Base-by-base conservation (phyloP, 2,113 vertebrate species). In the Catharus minimus region DNA sequence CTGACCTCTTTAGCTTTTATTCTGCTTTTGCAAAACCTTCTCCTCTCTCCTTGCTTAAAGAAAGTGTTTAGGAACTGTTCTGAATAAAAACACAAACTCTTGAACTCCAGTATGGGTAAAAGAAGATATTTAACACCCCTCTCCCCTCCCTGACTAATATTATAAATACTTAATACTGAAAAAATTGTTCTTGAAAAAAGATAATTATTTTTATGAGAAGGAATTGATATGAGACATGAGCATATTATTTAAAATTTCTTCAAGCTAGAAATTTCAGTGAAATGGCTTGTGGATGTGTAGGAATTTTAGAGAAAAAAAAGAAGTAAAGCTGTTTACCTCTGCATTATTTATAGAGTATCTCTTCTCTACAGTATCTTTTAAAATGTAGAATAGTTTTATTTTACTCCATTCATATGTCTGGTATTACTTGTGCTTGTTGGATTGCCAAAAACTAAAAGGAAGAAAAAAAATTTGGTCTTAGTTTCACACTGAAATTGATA, bases 121-220 rank as follows among this genome's bases (percentile, higher is more conserved):
- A 74, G 20, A 85, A 33, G 2, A 28, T 69, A 32, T 41, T 75
- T 33, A 36, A 27, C 7, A 10, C 7, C 9, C 11, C 8, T 18
- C 20, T 0, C 11, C 11, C 13, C 11, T 9, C 12, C 26, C 21
- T 0, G 1, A 16, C 16, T 60, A 50, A 50, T 27, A 50, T 50
- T 28, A 65, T 39, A 47, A 30, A 65, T 77, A 30, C 4, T 61
- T 76, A 23, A 60, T 49, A 44, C 3, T 6, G 4, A 76, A 89
- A 82, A 27, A 74, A 36, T 39, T 50, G 13, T 17, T 75, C 3
- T 67, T 74, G 32, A 56, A 39, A 56, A 79, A 79, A 84, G 6
- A 11, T 10, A 43, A 20, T 57, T 66, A 24, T 66, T 79, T 85
- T 93, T 85, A 52, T 74, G 47, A 52, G 49, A 75, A 81, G 24